Conservation (phyloP, 2,113 vertebrate genomes). For the Diglossa brunneiventris region DNA sequence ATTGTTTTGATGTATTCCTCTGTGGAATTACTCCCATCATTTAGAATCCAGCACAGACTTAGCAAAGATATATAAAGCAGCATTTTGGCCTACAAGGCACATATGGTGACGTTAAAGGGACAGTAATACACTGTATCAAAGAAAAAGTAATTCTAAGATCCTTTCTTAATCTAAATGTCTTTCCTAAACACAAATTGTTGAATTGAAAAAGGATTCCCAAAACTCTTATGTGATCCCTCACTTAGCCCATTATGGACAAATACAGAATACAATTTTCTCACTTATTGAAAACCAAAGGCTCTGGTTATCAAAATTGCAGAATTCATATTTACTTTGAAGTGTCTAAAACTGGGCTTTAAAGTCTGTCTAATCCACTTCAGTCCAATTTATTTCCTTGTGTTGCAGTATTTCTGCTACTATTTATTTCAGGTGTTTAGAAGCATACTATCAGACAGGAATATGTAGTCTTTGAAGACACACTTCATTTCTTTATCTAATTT, state of each 20-base stretch:
- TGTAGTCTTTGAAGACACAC: not conserved
- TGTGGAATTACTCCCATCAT: not conserved
- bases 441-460: not conserved
- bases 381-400: not conserved
- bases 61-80: not conserved
- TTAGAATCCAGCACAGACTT: not conserved
- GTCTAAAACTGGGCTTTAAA: not conserved
- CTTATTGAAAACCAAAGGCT: not conserved
- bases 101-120: not conserved
- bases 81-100: not conserved
- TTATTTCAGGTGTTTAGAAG: not conserved
- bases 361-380: not conserved
- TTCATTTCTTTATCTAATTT: not conserved
- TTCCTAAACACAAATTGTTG: not conserved
- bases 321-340: not conserved
- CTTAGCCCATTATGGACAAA: not conserved
- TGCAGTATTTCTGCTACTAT: not conserved
- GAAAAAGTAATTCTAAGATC: not conserved
- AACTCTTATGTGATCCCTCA: not conserved
- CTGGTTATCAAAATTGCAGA: not conserved
- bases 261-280: not conserved
- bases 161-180: not conserved
- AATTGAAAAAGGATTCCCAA: not conserved
- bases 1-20: not conserved
- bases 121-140: not conserved